A percentile compares a stretch with the other conserved stretches of the same genome.
Conservation (phyloP, 2,797 vertebrate genomes). For the Diceros bicornis region DNA sequence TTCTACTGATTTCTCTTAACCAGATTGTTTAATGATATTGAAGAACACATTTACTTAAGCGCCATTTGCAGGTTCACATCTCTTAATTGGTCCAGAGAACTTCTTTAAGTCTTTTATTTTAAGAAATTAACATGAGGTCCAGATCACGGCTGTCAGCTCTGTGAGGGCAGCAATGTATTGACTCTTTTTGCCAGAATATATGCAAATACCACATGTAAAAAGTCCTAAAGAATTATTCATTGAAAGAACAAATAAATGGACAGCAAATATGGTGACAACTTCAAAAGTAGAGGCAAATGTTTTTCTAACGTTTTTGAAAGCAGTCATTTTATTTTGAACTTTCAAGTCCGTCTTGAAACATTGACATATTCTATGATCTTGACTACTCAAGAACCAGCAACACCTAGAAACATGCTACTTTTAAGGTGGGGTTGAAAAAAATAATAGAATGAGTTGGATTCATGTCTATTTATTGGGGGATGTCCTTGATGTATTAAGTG, state of each 20-base stretch:
- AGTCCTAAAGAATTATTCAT: too few species aligned
- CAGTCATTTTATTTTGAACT: neutral
- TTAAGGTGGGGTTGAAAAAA: neutral
- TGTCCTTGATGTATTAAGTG: neutral
- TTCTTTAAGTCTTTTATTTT: neutral
- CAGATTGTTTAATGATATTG: neutral
- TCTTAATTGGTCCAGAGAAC: neutral
- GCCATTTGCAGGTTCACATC: neutral
- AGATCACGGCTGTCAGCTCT: neutral
- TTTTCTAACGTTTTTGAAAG: slow-evolving; percentile 21
- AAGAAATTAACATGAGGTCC: neutral
- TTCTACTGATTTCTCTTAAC: neutral
- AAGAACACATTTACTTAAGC: neutral
- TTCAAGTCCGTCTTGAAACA: neutral
- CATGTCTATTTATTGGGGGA: neutral
- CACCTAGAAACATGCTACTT: neutral
- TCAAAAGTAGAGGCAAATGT: neutral
- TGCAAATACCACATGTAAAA: neutral
- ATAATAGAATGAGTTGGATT: neutral
- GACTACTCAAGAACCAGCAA: neutral
- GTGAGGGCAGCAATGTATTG: neutral
- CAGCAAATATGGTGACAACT: neutral
- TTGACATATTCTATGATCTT: neutral
- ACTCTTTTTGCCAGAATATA: neutral
- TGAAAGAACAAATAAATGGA: neutral